phyloP scores from a whole-genome alignment of 2,888 invertebrate species.

The Plagiodera versicolora region DNA sequence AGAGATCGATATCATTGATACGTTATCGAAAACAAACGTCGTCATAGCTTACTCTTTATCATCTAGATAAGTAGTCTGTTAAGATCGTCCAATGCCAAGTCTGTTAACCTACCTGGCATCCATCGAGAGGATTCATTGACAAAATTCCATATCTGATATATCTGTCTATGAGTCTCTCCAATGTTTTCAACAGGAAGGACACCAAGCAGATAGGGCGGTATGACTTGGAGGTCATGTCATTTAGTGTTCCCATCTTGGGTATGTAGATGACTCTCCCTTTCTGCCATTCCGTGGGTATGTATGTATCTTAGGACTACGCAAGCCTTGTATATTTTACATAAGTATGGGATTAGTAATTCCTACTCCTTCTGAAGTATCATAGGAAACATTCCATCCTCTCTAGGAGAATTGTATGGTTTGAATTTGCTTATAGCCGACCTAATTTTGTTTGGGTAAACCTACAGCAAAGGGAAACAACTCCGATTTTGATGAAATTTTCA shows the following conservation, averaged over 20 bases:
- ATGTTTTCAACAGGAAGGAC: not conserved
- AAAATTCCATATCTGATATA: not conserved
- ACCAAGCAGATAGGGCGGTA: not conserved
- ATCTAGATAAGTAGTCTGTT: not conserved
- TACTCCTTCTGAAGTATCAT: not conserved
- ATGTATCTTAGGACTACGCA: not conserved
- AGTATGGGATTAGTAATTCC: not conserved
- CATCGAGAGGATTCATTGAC: not conserved
- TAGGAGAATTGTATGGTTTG: too few relatives aligned
- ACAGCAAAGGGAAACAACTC: too few relatives aligned
- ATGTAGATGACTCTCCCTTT: not conserved
- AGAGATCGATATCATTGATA: not conserved
- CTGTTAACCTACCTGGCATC: not conserved
- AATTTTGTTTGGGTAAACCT: too few relatives aligned
- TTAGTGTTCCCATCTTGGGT: not conserved
- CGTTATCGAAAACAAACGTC: not conserved
- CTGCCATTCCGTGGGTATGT: too few relatives aligned
- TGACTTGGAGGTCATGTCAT: not conserved
- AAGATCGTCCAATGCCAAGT: too few relatives aligned
- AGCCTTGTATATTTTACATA: not conserved
- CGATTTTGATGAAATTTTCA: too few relatives aligned
- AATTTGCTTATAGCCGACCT: not conserved
- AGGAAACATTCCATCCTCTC: not conserved
- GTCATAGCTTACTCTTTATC: not conserved
- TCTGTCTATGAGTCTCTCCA: not conserved